Conservation (phyloP, 2,888 invertebrate genomes). For the Tenodera sinensis region DNA sequence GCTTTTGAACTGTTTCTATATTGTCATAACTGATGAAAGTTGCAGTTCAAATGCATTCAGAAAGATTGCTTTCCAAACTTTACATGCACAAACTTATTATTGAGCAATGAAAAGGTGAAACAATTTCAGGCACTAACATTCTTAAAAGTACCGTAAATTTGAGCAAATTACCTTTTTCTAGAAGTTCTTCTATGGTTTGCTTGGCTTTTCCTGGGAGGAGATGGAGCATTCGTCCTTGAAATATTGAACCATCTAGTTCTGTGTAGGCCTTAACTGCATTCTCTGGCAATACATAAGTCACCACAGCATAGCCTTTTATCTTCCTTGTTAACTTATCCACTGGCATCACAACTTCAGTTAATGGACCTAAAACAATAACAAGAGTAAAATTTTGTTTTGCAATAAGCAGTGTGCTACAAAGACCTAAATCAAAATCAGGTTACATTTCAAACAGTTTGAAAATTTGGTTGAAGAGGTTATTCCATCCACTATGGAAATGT, state of each 20-base stretch:
- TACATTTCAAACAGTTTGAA: background rate
- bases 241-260: slow-evolving; percentile 84
- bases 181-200: slow-evolving; percentile 42
- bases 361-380: slow-evolving; percentile 57
- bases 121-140: too few species aligned
- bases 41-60: too few species aligned
- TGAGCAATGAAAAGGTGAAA: too few species aligned
- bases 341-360: slow-evolving; percentile 85
- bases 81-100: too few species aligned
- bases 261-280: slow-evolving; percentile 87
- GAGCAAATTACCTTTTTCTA: slow-evolving; percentile 38
- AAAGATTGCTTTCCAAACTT: too few species aligned
- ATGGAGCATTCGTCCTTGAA: slow-evolving; percentile 91
- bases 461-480: too few species aligned
- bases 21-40: too few species aligned
- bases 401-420: background rate
- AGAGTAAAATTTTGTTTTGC: background rate
- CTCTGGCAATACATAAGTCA: slow-evolving; percentile 92
- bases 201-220: slow-evolving; percentile 81
- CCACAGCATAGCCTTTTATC: slow-evolving; percentile 87
- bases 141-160: too few species aligned
- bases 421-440: background rate
- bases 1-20: too few species aligned
- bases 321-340: slow-evolving; percentile 75
- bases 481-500: too few species aligned